A percentile compares a stretch with the other conserved stretches of the same genome.
Evolutionary conservation across 2,797 vertebrate species (phyloP).

Genomic region (Anguilla pacifica): DNA sequence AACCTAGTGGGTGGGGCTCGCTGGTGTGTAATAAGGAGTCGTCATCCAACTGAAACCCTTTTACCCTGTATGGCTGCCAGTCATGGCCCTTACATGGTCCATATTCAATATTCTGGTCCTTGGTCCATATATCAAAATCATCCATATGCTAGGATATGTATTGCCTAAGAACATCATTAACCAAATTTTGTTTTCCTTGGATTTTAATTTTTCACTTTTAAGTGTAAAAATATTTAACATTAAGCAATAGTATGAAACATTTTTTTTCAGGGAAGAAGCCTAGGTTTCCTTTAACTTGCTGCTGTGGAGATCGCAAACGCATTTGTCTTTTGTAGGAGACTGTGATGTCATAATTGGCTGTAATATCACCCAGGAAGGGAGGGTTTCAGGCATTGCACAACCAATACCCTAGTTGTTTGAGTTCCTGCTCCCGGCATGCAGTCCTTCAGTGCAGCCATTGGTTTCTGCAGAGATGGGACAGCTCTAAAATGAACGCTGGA

Average conservation of each 20-base stretch:
- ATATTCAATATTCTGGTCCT: not conserved
- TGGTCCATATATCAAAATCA: too few relatives aligned
- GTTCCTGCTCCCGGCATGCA: not conserved
- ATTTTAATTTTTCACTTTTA: not conserved
- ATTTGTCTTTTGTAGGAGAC: not conserved
- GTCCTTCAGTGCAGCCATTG: not conserved
- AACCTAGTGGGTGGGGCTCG: not conserved
- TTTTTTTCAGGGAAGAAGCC: not conserved
- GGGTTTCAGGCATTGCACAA: not conserved
- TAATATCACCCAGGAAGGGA: not conserved
- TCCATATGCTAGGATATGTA: too few relatives aligned
- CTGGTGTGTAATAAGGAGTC: not conserved
- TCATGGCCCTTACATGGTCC: not conserved
- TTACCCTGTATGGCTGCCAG: not conserved
- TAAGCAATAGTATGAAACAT: not conserved
- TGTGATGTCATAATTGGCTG: not conserved
- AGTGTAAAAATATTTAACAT: not conserved
- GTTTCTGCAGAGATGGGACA: not conserved
- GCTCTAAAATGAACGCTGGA: not conserved
- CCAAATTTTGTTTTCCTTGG: not conserved
- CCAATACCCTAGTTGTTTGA: not conserved
- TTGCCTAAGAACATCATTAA: too few relatives aligned
- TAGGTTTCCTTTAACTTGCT: not conserved
- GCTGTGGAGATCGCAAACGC: not conserved
- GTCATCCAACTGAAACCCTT: not conserved